These are phyloP conservation scores for Acrocera orbiculus DNA, from an alignment of 2,888 invertebrate genomes.

Conservation along the genomic window DNA sequence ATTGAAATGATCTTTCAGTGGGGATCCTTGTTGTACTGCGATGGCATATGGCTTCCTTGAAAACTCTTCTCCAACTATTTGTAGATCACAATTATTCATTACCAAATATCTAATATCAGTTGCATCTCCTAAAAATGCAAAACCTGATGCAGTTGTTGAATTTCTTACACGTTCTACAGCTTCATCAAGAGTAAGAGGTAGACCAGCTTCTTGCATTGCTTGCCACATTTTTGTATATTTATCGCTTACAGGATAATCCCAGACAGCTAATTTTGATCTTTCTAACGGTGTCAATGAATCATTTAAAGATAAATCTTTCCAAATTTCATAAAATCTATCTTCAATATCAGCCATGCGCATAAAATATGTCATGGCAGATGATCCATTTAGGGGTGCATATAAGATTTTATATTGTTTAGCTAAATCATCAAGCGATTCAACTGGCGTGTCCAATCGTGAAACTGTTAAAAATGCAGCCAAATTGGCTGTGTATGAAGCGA, in stretches of 20 bases:
- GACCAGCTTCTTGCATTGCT: constrained; percentile 69
- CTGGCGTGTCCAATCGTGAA: constrained; percentile 78
- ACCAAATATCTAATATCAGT: constrained; percentile 58
- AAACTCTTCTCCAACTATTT: constrained; percentile 91
- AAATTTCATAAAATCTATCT: constrained; percentile 89
- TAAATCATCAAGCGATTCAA: constrained; percentile 84
- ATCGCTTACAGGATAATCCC: constrained; percentile 98
- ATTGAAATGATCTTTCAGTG: constrained; percentile 84
- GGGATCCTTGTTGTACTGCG: constrained; percentile 91
- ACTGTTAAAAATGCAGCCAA: constrained; percentile 93
- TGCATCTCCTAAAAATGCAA: constrained; percentile 87
- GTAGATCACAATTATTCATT: constrained; percentile 45
- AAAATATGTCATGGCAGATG: constrained; percentile 85
- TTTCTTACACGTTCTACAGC: constrained; percentile 57
- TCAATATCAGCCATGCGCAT: constrained; percentile 93
- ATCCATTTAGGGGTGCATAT: constrained; percentile 79
- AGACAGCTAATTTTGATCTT: constrained; percentile 85
- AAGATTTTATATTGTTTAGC: constrained; percentile 92
- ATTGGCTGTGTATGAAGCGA: constrained; percentile 97
- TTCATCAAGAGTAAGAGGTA: constrained; percentile 62
- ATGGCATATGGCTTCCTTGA: constrained; percentile 94
- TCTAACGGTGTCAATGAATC: constrained; percentile 81
- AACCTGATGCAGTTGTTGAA: constrained; percentile 60
- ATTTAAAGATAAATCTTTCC: constrained; percentile 96
- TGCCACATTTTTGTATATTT: constrained; percentile 99